Percentiles rank a stretch among this genome's conserved stretches.
Conservation (phyloP, 2,797 vertebrate species). For the Leptodactylus fallax region DNA sequence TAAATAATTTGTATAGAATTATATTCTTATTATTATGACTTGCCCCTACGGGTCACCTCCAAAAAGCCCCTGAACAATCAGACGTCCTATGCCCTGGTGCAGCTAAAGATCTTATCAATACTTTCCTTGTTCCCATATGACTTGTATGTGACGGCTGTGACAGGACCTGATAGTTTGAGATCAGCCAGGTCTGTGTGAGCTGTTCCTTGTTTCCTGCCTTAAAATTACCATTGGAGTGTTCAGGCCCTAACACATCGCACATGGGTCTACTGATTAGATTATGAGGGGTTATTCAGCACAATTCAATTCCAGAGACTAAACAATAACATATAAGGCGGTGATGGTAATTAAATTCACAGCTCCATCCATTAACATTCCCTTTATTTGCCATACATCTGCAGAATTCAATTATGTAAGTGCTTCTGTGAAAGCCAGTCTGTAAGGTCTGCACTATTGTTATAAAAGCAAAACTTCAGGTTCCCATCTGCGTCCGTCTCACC, state of each 20-base stretch:
- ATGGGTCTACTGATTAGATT: constrained; percentile 53
- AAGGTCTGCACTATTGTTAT: background rate
- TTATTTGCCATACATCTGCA: background rate
- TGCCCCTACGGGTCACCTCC: background rate
- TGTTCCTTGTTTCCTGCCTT: constrained; percentile 64
- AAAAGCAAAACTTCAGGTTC: background rate
- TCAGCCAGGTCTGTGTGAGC: constrained; percentile 56
- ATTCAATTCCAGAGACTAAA: constrained; percentile 61
- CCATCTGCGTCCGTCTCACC: background rate
- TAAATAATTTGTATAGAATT: background rate
- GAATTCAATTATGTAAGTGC: background rate
- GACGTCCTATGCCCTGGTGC: background rate
- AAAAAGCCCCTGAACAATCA: background rate
- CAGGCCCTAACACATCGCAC: constrained; percentile 44
- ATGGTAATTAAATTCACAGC: constrained; percentile 51
- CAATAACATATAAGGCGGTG: constrained; percentile 56
- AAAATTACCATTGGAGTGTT: constrained; percentile 49
- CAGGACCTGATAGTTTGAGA: constrained; percentile 61
- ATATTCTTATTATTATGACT: background rate
- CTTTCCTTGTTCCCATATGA: constrained; percentile 60
- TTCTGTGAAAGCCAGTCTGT: background rate
- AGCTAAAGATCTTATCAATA: constrained; percentile 56
- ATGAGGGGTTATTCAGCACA: constrained; percentile 47
- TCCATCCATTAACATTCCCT: background rate
- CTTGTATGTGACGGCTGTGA: constrained; percentile 58